Percentiles rank a stretch among this genome's conserved stretches.
Conservation (phyloP, 2,113 vertebrate species). For the human (Homo sapiens) region GRCh38 chr19:48173001-48173500, state of each 20-base stretch:
- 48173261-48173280: not conserved
- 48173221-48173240: not conserved
- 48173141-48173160: not conserved
- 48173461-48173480: too few relatives aligned
- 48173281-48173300: not conserved
- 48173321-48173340: too few relatives aligned
- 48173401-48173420: too few relatives aligned
- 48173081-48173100: not conserved
- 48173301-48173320: too few relatives aligned
- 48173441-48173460: too few relatives aligned
- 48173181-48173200: not conserved
- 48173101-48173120: not conserved
- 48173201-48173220: not conserved
- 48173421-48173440: too few relatives aligned
- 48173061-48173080: not conserved
- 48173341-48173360: too few relatives aligned
- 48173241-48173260: not conserved
- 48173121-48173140: not conserved
- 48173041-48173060: not conserved
- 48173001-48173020: slow-evolving; percentile 13
- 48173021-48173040: not conserved
- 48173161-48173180: not conserved
- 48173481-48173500: too few relatives aligned
- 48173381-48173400: too few relatives aligned
- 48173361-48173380: too few relatives aligned